Evolutionary conservation across 2,888 invertebrate species (phyloP).

Genomic region (Lasioglossum pauxillum): DNA sequence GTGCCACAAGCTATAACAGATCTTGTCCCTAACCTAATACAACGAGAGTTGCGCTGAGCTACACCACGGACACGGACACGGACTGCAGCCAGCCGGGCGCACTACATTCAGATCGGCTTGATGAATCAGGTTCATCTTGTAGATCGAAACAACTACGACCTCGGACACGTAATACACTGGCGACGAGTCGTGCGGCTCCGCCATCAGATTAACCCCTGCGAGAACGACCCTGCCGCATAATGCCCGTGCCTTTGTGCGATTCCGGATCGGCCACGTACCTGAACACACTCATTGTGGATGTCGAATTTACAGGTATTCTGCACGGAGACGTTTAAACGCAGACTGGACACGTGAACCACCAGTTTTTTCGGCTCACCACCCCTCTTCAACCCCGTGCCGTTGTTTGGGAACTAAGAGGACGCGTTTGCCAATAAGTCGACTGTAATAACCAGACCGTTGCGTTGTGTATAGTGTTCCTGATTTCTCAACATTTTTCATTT

Average conservation of each 20-base stretch:
- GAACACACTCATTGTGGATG: not conserved
- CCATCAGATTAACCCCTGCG: constrained; percentile 47
- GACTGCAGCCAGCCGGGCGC: constrained; percentile 52
- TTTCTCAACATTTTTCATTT: too few relatives aligned
- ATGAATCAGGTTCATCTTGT: constrained; percentile 81
- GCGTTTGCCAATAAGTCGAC: not conserved
- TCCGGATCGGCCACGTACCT: constrained; percentile 6
- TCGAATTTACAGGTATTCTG: constrained; percentile 1
- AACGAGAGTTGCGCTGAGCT: constrained; percentile 77
- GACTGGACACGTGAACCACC: not conserved
- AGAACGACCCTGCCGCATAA: constrained; percentile 32
- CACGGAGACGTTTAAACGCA: not conserved
- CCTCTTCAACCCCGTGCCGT: not conserved
- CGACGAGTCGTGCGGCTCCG: constrained; percentile 43
- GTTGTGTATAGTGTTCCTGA: too few relatives aligned
- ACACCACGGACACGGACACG: constrained; percentile 48
- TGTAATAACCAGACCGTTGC: not conserved
- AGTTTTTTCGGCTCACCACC: not conserved
- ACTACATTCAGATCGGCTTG: constrained; percentile 76
- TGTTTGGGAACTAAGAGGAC: not conserved
- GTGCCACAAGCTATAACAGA: constrained; percentile 69
- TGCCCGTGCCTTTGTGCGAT: constrained; percentile 19
- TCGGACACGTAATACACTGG: constrained; percentile 68
- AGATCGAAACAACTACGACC: constrained; percentile 74
- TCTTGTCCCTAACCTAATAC: constrained; percentile 82